Percentiles rank a stretch among this genome's conserved stretches.
These are phyloP conservation scores for Tyto alba DNA, from an alignment of 2,113 vertebrate species.

Conservation along the genomic window DNA sequence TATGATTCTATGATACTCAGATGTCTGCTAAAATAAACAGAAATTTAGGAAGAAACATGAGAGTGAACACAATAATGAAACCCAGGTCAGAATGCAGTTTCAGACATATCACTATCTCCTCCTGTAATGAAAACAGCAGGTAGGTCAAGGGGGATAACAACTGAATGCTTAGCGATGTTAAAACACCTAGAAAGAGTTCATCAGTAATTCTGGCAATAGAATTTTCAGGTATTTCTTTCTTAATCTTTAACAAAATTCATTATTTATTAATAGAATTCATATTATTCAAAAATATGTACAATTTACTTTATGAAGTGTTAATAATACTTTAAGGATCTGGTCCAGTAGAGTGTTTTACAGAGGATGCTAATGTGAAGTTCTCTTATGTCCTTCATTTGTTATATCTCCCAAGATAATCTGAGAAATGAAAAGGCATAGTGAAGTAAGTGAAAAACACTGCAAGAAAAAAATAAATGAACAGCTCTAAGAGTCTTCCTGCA, in stretches of 20 bases:
- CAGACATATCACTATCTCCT: rapidly evolving
- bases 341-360: background rate
- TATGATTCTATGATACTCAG: background rate
- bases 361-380: background rate
- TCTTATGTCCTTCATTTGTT: background rate
- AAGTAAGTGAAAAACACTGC: background rate
- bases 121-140: background rate
- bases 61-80: background rate
- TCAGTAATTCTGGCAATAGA: background rate
- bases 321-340: background rate
- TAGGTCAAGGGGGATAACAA: background rate
- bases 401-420: background rate
- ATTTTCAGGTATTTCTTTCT: background rate
- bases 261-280: background rate
- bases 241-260: background rate
- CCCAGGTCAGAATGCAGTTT: background rate
- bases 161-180: background rate
- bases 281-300: rapidly evolving
- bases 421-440: background rate
- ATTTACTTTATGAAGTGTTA: background rate
- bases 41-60: background rate
- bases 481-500: background rate
- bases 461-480: background rate
- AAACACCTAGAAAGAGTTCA: background rate
- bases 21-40: background rate